A percentile compares a stretch with the other conserved stretches of the same genome.
These are phyloP conservation scores for Stenurella melanura DNA, from an alignment of 2,888 invertebrate species.

Conservation along the genomic window DNA sequence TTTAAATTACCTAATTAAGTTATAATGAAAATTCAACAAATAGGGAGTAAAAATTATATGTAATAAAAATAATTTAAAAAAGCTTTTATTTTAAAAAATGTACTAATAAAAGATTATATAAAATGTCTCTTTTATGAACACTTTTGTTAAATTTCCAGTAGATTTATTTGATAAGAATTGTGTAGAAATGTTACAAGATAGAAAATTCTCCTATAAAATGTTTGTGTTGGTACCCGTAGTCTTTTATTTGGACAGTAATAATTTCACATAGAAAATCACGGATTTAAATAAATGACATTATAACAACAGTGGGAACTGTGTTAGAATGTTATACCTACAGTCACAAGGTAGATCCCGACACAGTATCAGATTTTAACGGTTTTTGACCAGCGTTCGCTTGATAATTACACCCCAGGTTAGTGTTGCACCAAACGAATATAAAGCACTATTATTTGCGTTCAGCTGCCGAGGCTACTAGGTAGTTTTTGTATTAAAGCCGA, in stretches of 20 bases:
- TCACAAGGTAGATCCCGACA: neutral
- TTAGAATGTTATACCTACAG: neutral
- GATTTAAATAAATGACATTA: neutral
- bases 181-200: too few relatives aligned
- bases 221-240: too few relatives aligned
- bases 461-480: constrained; percentile 29
- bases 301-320: neutral
- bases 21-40: too few relatives aligned
- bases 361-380: neutral
- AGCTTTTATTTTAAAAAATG: too few relatives aligned
- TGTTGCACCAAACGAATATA: neutral
- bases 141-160: too few relatives aligned
- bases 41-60: too few relatives aligned
- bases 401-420: constrained; percentile 19
- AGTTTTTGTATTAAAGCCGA: constrained; percentile 37
- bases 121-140: too few relatives aligned
- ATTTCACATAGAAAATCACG: neutral
- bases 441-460: constrained; percentile 26
- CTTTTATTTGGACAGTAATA: neutral
- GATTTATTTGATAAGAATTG: too few relatives aligned
- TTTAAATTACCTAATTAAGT: too few relatives aligned
- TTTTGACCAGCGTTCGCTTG: neutral
- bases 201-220: too few relatives aligned
- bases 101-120: too few relatives aligned
- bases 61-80: too few relatives aligned